Evolutionary conservation across 1,140 invertebrate species (phyloP), one percentile per base, ranked within the genome.

Genomic region (Aphidius gifuensis): DNA sequence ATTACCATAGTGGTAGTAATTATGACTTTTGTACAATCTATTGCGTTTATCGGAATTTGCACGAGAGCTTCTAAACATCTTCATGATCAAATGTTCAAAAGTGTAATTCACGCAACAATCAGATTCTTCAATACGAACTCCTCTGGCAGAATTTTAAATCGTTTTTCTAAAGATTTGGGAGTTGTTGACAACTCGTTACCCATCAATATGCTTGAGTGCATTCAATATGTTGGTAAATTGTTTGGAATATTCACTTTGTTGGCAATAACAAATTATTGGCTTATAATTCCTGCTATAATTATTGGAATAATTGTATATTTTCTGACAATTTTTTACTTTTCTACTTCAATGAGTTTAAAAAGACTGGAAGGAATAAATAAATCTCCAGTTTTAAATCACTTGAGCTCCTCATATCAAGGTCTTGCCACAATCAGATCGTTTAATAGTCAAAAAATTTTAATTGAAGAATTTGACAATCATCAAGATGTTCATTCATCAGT

Each of bases 121-220:
- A 82, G 85, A 5, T 97, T 97, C 78, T 97, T 97, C 77, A 93
- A 94, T 67, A 89, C 86, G 5, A 96, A 96, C 75, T 88, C 92
- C 5, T 80, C 78, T 0, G 74, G 75, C 1, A 67, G 84, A 46
- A 82, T 86, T 44, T 66, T 87, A 11, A 92, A 93, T 76, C 77
- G 90, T 66, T 92, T 92, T 78, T 90, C 90, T 0, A 90, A 90
- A 74, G 92, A 93, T 72, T 83, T 91, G 69, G 92, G 92, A 66
- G 87, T 90, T 38, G 85, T 92, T 67, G 92, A 94, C 77, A 92
- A 95, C 73, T 53, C 85, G 5, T 72, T 91, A 5, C 89, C 90
- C 63, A 73, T 16, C 66, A 16, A 16, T 16, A 16, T 16, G 16
- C 16, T 16, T 16, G 16, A 16, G 16, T 16, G 16, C 16, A 16